Evolutionary conservation across 2,888 invertebrate species (phyloP).

Genomic region (Arenicola marina): DNA sequence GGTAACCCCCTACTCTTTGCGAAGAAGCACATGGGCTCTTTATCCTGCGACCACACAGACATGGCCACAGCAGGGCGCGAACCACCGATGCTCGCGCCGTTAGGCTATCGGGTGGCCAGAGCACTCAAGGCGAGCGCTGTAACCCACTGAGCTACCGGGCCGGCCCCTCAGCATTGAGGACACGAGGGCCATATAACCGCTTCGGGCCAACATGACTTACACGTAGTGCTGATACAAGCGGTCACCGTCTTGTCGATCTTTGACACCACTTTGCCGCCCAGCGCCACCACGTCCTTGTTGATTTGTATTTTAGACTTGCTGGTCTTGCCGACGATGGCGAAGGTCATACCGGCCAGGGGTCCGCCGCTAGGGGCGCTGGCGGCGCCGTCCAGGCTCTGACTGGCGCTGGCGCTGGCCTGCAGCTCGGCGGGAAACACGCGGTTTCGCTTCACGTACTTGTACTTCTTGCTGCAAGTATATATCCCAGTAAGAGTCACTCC

Average conservation of each 20-base stretch:
- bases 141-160: too few species aligned
- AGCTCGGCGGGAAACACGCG: slow-evolving; percentile 52
- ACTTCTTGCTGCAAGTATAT: slow-evolving; percentile 63
- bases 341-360: slow-evolving; percentile 75
- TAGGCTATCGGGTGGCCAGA: too few species aligned
- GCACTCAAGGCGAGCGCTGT: too few species aligned
- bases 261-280: slow-evolving; percentile 77
- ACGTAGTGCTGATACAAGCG: slow-evolving; percentile 75
- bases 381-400: slow-evolving; percentile 35
- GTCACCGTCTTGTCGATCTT: slow-evolving; percentile 71
- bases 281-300: slow-evolving; percentile 71
- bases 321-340: slow-evolving; percentile 67
- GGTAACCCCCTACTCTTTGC: too few species aligned
- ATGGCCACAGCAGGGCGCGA: too few species aligned
- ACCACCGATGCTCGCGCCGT: too few species aligned
- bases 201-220: slow-evolving; percentile 48
- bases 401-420: slow-evolving; percentile 38
- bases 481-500: too few species aligned
- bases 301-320: slow-evolving; percentile 66
- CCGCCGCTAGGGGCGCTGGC: slow-evolving; percentile 25
- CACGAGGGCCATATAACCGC: too few species aligned
- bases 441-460: slow-evolving; percentile 58
- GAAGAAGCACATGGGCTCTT: too few species aligned
- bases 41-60: too few species aligned
- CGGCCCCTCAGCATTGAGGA: too few species aligned